Evolutionary conservation across 2,113 vertebrate species (phyloP).

Genomic region (Gallinago media): DNA sequence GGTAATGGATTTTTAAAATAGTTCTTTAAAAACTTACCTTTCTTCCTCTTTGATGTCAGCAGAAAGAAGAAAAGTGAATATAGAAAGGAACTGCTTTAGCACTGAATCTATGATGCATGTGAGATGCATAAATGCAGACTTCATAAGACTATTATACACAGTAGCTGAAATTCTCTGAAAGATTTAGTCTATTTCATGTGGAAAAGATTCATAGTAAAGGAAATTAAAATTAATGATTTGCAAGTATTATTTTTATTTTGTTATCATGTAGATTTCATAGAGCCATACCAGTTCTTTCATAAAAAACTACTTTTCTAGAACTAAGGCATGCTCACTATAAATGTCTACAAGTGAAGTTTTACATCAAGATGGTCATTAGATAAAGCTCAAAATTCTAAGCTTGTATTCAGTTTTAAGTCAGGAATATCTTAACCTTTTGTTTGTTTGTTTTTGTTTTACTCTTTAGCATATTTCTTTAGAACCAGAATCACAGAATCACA

Average conservation of each 20-base stretch:
- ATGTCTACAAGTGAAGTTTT: neutral
- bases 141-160: neutral
- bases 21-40: conserved; percentile 12
- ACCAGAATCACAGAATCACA: neutral
- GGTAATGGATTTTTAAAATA: neutral
- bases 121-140: neutral
- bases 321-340: neutral
- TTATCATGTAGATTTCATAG: neutral
- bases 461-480: neutral
- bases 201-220: neutral
- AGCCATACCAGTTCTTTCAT: neutral
- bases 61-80: neutral
- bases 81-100: neutral
- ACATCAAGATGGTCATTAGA: neutral
- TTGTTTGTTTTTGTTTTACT: neutral
- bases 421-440: accelerated
- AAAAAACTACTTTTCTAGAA: neutral
- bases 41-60: neutral
- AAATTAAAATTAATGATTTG: neutral
- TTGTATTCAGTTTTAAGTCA: neutral
- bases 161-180: neutral
- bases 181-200: neutral
- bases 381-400: neutral
- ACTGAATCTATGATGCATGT: neutral
- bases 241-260: neutral